phyloP scores from a whole-genome alignment of 2,113 vertebrate genomes.

The Erythrolamprus reginae region DNA sequence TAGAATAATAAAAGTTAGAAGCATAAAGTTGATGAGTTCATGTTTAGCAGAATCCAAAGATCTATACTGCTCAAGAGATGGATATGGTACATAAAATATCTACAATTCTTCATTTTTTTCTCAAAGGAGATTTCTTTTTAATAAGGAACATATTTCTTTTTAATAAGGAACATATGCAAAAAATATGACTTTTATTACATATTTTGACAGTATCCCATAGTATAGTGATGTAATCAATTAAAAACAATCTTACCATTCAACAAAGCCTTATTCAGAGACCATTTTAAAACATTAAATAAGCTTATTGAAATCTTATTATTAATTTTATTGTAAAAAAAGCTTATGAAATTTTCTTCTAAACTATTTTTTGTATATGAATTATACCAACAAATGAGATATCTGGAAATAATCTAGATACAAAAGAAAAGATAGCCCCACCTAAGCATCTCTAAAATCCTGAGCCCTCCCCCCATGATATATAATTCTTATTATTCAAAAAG shows the following conservation, averaged over 20 bases:
- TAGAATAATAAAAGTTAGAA: not conserved
- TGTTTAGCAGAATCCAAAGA: not conserved
- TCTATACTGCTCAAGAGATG: not conserved
- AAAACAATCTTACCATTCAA: not conserved
- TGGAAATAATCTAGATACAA: not conserved
- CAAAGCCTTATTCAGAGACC: not conserved
- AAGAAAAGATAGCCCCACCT: no score
- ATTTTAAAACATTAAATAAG: not conserved
- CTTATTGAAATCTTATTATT: not conserved
- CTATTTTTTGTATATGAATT: not conserved
- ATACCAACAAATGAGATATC: not conserved
- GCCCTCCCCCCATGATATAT: no score
- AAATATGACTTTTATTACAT: not conserved
- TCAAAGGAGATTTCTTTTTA: not conserved
- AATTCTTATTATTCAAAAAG: no score
- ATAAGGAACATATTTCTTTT: not conserved
- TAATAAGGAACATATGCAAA: not conserved
- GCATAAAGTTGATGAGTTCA: not conserved
- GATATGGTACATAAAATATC: not conserved
- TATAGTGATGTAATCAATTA: not conserved
- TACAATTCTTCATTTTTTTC: not conserved
- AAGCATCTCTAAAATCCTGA: no score
- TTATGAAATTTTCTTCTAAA: not conserved
- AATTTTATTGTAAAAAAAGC: not conserved
- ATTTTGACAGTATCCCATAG: not conserved